Base-by-base conservation (phyloP, 2,888 invertebrate genomes). In the Hirtodrosophila histrioides region DNA sequence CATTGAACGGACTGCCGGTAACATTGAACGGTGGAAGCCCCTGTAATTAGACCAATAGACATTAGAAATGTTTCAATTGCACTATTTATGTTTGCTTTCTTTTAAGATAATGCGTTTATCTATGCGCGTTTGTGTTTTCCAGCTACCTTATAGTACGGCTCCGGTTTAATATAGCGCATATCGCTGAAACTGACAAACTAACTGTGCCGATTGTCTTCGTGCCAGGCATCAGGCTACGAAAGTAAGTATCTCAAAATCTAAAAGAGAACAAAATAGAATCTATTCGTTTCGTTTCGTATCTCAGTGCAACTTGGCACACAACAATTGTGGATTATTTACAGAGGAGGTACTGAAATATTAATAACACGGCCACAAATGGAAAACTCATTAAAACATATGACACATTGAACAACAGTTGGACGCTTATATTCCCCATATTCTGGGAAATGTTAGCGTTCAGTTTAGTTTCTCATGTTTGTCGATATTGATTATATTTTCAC, bases 1-100 rank as follows among this genome's bases (percentile, higher is more conserved):
- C 94, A 87, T 91, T 90, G 68, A 92, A 92, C 39, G 91, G 91
- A 78, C 91, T 91, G 78, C 91, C 91, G 45, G 91, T 85, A 66
- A 89, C 91, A 88, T 92, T 92, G 65, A 90, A 91, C 56, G 92
- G 91, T 85, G 92, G 91, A 81, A 92, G 91, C 74, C 92, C 92
- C 92, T 92, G 85, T 24, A 81, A 84, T 35, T 7, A 46, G 3
- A 60, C 11, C 11, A 9, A 9, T 1, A 37, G 23, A 4, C 1
- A 33, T 60, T 40, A 46, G 35, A 10, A 44, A 50, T 3, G 17
- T 17, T 8, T 27, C 17, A 4, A 5, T n/a, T 4, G 3, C 2
- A 12, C 6, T 7, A 2, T 3, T 17, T 33, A 7, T 39, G 5
- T 45, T 45, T 33, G 4, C 3, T 3, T 17, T 33, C 4, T 39